Evolutionary conservation across 1,140 invertebrate species (phyloP).

Genomic region (Campodea augens): DNA sequence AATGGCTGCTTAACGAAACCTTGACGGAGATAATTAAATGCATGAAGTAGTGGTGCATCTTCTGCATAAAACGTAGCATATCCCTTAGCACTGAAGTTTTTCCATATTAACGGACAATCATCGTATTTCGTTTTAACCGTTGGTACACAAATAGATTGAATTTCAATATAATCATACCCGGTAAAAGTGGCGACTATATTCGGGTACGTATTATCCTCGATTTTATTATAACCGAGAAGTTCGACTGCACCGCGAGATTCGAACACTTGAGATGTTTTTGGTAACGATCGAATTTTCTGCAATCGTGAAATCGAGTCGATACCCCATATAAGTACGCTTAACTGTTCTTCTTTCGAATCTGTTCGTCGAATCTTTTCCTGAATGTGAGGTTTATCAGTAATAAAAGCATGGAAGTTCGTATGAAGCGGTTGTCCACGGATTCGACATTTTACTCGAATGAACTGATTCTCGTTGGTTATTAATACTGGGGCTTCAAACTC

Average conservation of each 20-base stretch:
- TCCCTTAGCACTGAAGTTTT: conserved; percentile 13
- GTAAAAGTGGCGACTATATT: conserved; percentile 19
- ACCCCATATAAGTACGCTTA: neutral
- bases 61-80: conserved; percentile 20
- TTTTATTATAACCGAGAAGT: conserved; percentile 19
- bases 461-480: neutral
- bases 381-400: neutral
- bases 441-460: neutral
- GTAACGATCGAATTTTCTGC: neutral
- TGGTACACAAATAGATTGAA: conserved; percentile 10
- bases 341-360: neutral
- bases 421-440: neutral
- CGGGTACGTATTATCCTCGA: conserved; percentile 21
- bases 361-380: neutral
- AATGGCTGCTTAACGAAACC: conserved; percentile 19
- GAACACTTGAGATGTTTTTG: neutral
- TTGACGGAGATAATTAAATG: conserved; percentile 17
- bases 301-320: neutral
- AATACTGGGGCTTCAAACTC: neutral
- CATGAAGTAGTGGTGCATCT: conserved; percentile 16
- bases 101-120: conserved; percentile 23
- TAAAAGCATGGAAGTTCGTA: neutral
- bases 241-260: conserved; percentile 10
- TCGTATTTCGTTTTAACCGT: conserved; percentile 18
- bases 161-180: conserved; percentile 11